Evolutionary conservation across 2,113 vertebrate genomes (phyloP).

Genomic region (Paracanthobrama guichenoti): DNA sequence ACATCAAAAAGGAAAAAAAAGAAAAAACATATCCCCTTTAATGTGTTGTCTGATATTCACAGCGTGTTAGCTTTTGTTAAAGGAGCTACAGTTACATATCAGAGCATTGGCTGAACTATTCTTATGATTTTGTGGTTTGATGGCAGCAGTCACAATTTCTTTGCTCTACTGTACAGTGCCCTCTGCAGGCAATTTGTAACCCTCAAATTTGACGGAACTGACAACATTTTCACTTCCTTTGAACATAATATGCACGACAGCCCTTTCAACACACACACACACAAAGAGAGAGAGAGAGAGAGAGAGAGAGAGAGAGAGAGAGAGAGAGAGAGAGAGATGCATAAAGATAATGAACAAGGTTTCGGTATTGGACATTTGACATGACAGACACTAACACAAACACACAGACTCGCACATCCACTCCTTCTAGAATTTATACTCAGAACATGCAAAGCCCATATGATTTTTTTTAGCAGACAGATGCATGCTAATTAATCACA

Average conservation of each 20-base stretch:
- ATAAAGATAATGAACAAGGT: background rate
- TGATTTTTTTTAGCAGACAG: slow-evolving; percentile 43
- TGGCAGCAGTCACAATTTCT: background rate
- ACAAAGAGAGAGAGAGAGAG: background rate
- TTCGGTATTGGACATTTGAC: background rate
- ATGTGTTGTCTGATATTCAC: background rate
- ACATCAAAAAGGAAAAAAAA: background rate
- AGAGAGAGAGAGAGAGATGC: background rate
- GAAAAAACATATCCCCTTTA: background rate
- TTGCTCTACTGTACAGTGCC: slow-evolving; percentile 43
- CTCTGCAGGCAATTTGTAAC: slow-evolving; percentile 40
- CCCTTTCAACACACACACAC: background rate
- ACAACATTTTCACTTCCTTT: background rate
- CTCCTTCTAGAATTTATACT: background rate
- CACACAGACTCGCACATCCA: background rate
- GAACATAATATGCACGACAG: background rate
- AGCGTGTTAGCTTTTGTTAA: too few species aligned
- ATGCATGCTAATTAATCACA: slow-evolving; percentile 72
- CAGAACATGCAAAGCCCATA: background rate
- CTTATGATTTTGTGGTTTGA: background rate
- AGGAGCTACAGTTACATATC: background rate
- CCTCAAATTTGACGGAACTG: background rate
- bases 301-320: background rate
- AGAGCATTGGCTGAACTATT: background rate
- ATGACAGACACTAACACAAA: slow-evolving; percentile 22